Evolutionary conservation across 2,797 vertebrate genomes (phyloP).

Genomic region (Coracias cyanogaster): DNA sequence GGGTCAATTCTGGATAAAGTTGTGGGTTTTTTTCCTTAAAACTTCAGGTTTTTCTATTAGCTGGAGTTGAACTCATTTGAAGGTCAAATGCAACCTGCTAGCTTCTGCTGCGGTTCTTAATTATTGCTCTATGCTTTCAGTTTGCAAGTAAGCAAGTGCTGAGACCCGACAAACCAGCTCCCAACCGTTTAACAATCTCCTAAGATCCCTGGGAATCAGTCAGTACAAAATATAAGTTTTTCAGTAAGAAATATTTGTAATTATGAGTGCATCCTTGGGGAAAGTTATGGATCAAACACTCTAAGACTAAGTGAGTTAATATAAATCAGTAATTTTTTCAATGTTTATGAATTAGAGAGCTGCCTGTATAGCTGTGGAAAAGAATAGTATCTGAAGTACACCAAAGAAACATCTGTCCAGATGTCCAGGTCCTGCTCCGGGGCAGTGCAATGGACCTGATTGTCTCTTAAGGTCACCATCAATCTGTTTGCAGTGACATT

Average conservation of each 20-base stretch:
- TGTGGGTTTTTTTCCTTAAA: background rate
- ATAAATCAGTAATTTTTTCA: too few species aligned
- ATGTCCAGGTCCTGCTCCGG: background rate
- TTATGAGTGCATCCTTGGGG: background rate
- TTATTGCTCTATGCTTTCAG: background rate
- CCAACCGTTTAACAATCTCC: background rate
- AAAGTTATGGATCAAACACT: background rate
- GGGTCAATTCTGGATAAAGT: background rate
- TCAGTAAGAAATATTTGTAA: background rate
- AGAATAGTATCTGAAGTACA: background rate
- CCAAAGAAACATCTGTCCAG: background rate
- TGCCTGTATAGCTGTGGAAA: background rate
- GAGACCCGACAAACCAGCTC: background rate
- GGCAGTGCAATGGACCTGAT: background rate
- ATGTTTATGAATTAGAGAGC: background rate
- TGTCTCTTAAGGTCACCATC: background rate
- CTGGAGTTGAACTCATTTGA: background rate
- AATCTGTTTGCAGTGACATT: background rate
- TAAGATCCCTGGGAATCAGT: background rate
- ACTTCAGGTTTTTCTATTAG: background rate
- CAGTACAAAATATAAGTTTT: background rate
- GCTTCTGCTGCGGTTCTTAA: background rate
- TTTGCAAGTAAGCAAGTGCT: background rate
- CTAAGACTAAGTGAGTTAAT: background rate
- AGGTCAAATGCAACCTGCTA: background rate